phyloP scores from a whole-genome alignment of 1,140 invertebrate species.

The Cydia fagiglandana region DNA sequence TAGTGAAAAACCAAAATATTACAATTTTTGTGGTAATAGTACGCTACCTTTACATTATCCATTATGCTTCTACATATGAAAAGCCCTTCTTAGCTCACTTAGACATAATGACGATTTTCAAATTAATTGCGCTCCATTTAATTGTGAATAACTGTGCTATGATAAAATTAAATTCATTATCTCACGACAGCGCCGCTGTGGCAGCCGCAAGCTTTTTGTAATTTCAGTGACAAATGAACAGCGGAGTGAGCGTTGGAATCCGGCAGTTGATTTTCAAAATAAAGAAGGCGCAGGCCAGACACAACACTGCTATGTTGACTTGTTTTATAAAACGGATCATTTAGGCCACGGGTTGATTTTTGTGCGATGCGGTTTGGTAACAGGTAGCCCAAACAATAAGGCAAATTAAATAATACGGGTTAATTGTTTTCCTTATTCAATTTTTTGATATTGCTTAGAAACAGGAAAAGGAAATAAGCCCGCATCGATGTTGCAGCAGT shows the following conservation, averaged over 20 bases:
- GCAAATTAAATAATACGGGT: no score
- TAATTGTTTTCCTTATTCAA: no score
- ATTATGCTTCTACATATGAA: neutral
- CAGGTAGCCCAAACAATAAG: no score
- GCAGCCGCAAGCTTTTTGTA: conserved; percentile 64
- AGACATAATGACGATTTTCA: conserved; percentile 17
- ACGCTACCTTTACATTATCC: neutral
- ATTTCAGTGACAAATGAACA: conserved; percentile 70
- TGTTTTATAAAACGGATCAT: no score
- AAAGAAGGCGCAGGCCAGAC: conserved; percentile 37
- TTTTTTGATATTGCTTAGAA: no score
- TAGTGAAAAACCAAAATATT: no score
- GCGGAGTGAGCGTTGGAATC: conserved; percentile 38
- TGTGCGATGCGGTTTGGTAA: no score
- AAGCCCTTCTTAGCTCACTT: neutral
- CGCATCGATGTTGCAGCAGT: no score
- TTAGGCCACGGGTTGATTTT: neutral
- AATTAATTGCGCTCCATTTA: conserved; percentile 39
- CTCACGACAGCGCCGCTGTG: conserved; percentile 50
- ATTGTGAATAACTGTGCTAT: conserved; percentile 47
- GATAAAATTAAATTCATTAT: conserved; percentile 67
- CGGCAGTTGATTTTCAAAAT: conserved; percentile 51
- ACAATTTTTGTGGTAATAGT: no score
- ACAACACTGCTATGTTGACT: conserved; percentile 7
- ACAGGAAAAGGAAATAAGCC: no score